A percentile compares a stretch with the other conserved stretches of the same genome.
phyloP scores from a whole-genome alignment of 2,888 invertebrate species.

The Drosophila ezoana region DNA sequence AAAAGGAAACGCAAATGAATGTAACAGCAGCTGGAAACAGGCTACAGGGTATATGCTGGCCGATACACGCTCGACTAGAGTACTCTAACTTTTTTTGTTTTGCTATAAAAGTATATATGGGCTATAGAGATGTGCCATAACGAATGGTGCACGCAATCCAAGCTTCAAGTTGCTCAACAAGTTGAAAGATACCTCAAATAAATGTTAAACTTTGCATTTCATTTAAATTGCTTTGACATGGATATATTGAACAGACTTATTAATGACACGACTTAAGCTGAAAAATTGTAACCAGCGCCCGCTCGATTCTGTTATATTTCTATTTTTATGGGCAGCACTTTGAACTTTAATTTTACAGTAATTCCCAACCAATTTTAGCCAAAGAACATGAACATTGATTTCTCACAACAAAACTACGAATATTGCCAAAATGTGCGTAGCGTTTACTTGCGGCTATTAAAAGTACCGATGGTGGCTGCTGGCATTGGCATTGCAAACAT shows the following conservation, averaged over 20 bases:
- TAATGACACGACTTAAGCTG: too few relatives aligned
- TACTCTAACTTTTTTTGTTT: not conserved
- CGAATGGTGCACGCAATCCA: not conserved
- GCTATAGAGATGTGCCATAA: not conserved
- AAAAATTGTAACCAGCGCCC: not conserved
- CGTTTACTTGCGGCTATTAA: conserved; percentile 42
- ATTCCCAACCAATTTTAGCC: not conserved
- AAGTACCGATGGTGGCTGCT: conserved; percentile 15
- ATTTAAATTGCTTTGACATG: too few relatives aligned
- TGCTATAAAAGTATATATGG: too few relatives aligned
- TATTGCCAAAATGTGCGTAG: conserved; percentile 28
- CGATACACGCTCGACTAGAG: not conserved
- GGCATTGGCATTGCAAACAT: conserved; percentile 24
- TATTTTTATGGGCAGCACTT: too few relatives aligned
- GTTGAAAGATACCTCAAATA: not conserved
- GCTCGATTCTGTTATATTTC: too few relatives aligned
- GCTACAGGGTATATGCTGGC: not conserved
- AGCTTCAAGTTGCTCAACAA: conserved; percentile 8
- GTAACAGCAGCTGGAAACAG: not conserved
- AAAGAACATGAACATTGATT: conserved; percentile 17
- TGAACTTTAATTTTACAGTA: too few relatives aligned
- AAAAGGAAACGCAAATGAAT: too few relatives aligned
- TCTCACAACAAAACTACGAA: conserved; percentile 8
- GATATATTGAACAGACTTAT: too few relatives aligned
- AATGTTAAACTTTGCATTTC: too few relatives aligned